Evolutionary conservation across 2,113 vertebrate species (phyloP).

Genomic region (Cromileptes altivelis): DNA sequence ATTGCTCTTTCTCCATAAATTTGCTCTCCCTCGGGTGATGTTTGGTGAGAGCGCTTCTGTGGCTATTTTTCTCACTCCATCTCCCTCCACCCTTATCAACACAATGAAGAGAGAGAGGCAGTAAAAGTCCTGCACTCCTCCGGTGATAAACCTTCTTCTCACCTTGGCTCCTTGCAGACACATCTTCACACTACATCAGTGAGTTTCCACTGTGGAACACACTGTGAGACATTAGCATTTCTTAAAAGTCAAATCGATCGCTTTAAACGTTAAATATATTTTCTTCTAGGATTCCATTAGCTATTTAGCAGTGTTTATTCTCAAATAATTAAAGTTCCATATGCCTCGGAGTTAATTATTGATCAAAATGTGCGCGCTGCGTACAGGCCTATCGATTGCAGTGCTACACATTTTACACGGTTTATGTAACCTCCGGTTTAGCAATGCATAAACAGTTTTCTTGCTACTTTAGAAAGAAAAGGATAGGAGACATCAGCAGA

Average conservation of each 20-base stretch:
- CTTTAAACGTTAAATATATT: conserved; percentile 66
- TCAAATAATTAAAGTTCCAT: conserved; percentile 73
- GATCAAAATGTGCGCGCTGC: conserved; percentile 63
- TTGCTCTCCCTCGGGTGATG: conserved; percentile 56
- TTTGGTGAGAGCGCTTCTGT: conserved; percentile 50
- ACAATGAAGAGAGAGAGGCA: conserved; percentile 42
- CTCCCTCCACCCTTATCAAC: conserved; percentile 52
- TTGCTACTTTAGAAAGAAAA: conserved; percentile 37
- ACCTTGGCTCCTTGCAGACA: conserved; percentile 49
- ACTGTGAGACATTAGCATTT: conserved; percentile 54
- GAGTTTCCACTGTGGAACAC: conserved; percentile 16
- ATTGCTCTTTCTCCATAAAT: conserved; percentile 79
- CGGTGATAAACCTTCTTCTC: conserved; percentile 52
- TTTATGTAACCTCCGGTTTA: conserved; percentile 56
- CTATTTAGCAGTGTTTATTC: conserved; percentile 74
- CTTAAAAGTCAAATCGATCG: conserved; percentile 70
- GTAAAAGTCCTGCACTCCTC: conserved; percentile 53
- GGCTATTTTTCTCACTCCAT: conserved; percentile 59
- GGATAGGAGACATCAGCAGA: conserved; percentile 30
- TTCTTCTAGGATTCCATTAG: conserved; percentile 63
- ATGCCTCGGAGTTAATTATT: conserved; percentile 72
- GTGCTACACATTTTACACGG: conserved; percentile 56
- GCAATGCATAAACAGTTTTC: conserved; percentile 57
- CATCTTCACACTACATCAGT: conserved; percentile 60
- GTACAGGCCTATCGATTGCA: conserved; percentile 62